Evolutionary conservation across 2,888 invertebrate genomes (phyloP).

Genomic region (Ligdia adustata): DNA sequence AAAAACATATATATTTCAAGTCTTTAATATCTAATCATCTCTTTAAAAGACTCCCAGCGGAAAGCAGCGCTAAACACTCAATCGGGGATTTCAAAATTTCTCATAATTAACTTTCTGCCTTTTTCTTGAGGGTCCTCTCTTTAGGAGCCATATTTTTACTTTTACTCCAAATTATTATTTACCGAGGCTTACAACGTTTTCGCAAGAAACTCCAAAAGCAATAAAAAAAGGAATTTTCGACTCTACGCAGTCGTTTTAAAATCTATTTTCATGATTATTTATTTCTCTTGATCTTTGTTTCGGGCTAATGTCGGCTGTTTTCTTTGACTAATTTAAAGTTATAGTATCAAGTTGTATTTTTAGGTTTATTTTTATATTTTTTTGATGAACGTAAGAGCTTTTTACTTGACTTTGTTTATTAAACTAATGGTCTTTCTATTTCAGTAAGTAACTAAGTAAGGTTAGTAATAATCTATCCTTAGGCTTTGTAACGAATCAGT

Average conservation of each 20-base stretch:
- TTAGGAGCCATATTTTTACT: slow-evolving; percentile 31
- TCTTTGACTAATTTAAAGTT: slow-evolving; percentile 25
- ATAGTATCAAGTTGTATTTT: slow-evolving; percentile 18
- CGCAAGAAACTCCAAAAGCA: slow-evolving; percentile 17
- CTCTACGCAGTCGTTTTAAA: slow-evolving; percentile 2
- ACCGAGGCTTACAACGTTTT: slow-evolving; percentile 35
- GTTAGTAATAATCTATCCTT: too few species aligned
- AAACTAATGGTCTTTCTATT: slow-evolving; percentile 8
- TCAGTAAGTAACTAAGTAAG: neutral
- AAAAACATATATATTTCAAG: too few species aligned
- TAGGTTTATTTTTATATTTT: slow-evolving; percentile 9
- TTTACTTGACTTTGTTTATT: slow-evolving; percentile 6
- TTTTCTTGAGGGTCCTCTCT: slow-evolving; percentile 23
- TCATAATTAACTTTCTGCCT: slow-evolving; percentile 36
- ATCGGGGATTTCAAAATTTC: slow-evolving; percentile 27
- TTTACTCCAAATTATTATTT: slow-evolving; percentile 40
- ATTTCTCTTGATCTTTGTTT: slow-evolving; percentile 16
- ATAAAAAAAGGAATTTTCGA: slow-evolving; percentile 2
- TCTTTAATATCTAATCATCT: slow-evolving; percentile 14
- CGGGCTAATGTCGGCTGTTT: slow-evolving; percentile 18
- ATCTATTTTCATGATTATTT: neutral
- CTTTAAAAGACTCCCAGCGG: slow-evolving; percentile 1
- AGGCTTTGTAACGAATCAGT: too few species aligned
- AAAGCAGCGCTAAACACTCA: slow-evolving; percentile 22
- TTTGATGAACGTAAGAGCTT: slow-evolving; percentile 8